phyloP scores from a whole-genome alignment of 2,888 invertebrate genomes.

The Trachelus tabidus region DNA sequence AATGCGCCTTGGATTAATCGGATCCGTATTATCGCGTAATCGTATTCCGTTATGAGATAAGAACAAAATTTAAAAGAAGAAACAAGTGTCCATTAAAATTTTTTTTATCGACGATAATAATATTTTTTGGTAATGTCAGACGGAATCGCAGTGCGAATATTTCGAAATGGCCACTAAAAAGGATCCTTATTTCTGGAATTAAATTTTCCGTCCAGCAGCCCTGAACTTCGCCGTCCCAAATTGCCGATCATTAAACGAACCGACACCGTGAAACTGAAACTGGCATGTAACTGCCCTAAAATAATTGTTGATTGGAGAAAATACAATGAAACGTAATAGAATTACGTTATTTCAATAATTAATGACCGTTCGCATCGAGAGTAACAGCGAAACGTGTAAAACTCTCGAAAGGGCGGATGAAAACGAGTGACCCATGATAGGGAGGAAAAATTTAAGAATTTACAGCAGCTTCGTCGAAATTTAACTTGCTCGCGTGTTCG shows the following conservation, averaged over 20 bases:
- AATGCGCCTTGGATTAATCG: neutral
- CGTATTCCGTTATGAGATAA: neutral
- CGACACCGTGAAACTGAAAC: neutral
- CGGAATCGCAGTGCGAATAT: neutral
- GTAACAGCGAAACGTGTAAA: neutral
- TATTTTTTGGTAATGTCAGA: too few species aligned
- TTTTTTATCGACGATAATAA: too few species aligned
- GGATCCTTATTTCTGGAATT: neutral
- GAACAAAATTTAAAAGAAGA: neutral
- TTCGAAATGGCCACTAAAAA: neutral
- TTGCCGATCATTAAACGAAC: neutral
- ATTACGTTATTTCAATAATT: neutral
- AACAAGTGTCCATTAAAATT: neutral
- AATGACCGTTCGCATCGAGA: neutral
- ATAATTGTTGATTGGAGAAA: neutral
- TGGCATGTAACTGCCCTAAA: neutral
- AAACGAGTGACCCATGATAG: neutral
- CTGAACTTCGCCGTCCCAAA: neutral
- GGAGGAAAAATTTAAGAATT: neutral
- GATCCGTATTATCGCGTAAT: neutral
- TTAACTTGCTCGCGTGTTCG: neutral
- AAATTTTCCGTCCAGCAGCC: neutral
- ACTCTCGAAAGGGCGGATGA: neutral
- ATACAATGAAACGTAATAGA: neutral
- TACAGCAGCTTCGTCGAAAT: neutral